Conservation (phyloP, 2,888 invertebrate species). For the Idaea aversata region DNA sequence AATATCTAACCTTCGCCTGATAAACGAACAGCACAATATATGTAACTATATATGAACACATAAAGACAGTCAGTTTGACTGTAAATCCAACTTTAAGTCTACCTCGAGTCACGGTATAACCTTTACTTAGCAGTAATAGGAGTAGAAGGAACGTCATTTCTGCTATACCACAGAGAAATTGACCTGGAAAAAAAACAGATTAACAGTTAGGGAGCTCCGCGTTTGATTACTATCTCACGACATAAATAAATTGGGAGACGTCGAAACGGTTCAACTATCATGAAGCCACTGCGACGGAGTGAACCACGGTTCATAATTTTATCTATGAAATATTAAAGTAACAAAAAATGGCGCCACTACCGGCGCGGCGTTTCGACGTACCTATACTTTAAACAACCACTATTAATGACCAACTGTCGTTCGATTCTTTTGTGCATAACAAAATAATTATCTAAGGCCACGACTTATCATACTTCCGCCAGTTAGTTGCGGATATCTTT, state of each 20-base stretch:
- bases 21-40: constrained; percentile 89
- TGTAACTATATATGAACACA: constrained; percentile 86
- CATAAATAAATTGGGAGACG: too few species aligned
- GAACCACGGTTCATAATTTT: too few species aligned
- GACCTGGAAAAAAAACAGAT: constrained; percentile 74
- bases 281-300: neutral
- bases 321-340: too few species aligned
- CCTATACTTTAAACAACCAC: too few species aligned
- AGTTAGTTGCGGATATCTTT: too few species aligned
- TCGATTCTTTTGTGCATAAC: too few species aligned
- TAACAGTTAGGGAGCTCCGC: neutral
- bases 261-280: neutral
- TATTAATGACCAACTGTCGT: too few species aligned
- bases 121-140: constrained; percentile 91
- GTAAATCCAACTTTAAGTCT: constrained; percentile 86
- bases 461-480: too few species aligned
- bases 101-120: constrained; percentile 94
- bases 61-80: constrained; percentile 89
- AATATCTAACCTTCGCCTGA: constrained; percentile 84
- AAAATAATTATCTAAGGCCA: too few species aligned
- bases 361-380: too few species aligned
- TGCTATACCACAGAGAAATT: constrained; percentile 85
- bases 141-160: constrained; percentile 89
- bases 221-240: too few species aligned
- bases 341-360: too few species aligned